Percentiles rank a stretch among this genome's conserved stretches.
Evolutionary conservation across 2,888 invertebrate genomes (phyloP).

Genomic region (Hedychridium roseum): DNA sequence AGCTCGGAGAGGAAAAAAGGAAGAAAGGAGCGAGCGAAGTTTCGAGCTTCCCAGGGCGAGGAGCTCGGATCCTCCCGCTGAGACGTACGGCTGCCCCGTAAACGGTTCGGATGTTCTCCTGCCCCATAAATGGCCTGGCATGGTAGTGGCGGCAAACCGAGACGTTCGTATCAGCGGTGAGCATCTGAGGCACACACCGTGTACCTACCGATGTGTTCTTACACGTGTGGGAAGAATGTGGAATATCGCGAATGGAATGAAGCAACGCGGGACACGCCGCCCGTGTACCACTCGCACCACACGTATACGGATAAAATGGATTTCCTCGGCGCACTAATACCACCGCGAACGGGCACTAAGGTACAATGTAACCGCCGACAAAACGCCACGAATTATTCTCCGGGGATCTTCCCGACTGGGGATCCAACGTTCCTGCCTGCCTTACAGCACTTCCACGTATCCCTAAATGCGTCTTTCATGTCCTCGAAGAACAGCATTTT

Average conservation of each 20-base stretch:
- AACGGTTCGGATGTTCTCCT: constrained; percentile 55
- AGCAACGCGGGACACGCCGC: constrained; percentile 49
- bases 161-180: constrained; percentile 49
- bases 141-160: constrained; percentile 34
- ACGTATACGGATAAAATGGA: background rate
- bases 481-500: too few relatives aligned
- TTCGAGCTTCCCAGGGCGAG: constrained; percentile 21
- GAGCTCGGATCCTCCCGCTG: constrained; percentile 19
- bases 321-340: background rate
- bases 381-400: constrained; percentile 39
- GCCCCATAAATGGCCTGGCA: constrained; percentile 54
- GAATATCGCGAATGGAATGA: constrained; percentile 60
- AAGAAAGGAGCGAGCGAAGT: constrained; percentile 14
- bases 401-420: too few relatives aligned
- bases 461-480: too few relatives aligned
- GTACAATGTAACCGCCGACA: constrained; percentile 36
- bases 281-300: constrained; percentile 23
- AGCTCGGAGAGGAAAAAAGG: background rate
- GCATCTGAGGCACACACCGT: constrained; percentile 52
- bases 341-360: constrained; percentile 27
- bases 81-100: constrained; percentile 39
- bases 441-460: too few relatives aligned
- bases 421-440: too few relatives aligned
- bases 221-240: constrained; percentile 62
- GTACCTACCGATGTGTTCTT: constrained; percentile 52